A percentile compares a stretch with the other conserved stretches of the same genome.
These are phyloP conservation scores for Mionectes macconnelli DNA, from an alignment of 2,113 vertebrate genomes.

Conservation along the genomic window DNA sequence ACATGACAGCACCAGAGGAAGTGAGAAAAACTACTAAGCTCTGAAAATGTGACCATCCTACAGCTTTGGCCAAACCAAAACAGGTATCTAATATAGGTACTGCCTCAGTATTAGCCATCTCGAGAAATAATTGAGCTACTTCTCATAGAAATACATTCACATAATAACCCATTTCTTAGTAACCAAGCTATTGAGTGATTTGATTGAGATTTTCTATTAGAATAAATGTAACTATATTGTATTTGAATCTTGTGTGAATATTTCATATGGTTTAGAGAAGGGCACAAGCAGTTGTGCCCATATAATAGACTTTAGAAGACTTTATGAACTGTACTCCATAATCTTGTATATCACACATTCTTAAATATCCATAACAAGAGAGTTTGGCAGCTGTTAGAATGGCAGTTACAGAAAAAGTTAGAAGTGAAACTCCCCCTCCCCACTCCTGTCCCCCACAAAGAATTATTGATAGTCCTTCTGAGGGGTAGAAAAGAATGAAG, in stretches of 20 bases:
- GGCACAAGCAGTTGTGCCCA: neutral
- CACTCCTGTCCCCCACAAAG: fast-evolving
- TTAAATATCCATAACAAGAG: neutral
- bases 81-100: neutral
- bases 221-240: neutral
- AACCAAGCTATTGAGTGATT: neutral
- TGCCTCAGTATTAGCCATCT: neutral
- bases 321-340: neutral
- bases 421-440: neutral
- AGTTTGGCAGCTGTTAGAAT: neutral
- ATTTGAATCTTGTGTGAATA: neutral
- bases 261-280: neutral
- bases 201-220: neutral
- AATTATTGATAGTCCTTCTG: neutral
- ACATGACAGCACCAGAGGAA: neutral
- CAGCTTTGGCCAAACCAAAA: neutral
- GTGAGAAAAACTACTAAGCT: neutral
- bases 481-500: neutral
- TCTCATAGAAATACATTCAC: neutral
- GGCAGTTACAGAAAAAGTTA: neutral
- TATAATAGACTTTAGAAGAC: too few relatives aligned
- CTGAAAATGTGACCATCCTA: neutral
- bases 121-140: neutral
- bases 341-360: neutral
- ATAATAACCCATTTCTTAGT: neutral